These are phyloP conservation scores for Bibio marci DNA, from an alignment of 2,888 invertebrate species.

Conservation along the genomic window DNA sequence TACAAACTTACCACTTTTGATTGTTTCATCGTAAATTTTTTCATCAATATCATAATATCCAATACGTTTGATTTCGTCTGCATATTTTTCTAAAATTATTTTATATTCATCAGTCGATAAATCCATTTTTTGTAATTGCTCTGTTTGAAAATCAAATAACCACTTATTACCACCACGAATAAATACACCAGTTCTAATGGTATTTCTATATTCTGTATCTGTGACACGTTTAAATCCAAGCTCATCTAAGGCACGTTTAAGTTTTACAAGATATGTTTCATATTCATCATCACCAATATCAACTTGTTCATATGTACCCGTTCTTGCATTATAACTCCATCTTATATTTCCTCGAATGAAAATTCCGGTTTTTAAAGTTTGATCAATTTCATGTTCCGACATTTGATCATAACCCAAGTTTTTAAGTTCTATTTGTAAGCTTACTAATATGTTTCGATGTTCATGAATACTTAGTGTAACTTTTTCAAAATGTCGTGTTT, in stretches of 20 bases:
- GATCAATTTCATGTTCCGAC: neutral
- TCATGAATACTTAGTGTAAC: too few relatives aligned
- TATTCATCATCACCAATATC: slow-evolving; percentile 1
- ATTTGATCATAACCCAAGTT: neutral
- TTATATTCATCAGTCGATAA: slow-evolving; percentile 1
- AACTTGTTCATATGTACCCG: neutral
- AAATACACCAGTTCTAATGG: too few relatives aligned
- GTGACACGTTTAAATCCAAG: too few relatives aligned
- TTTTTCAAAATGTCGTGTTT: too few relatives aligned
- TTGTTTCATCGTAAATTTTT: slow-evolving; percentile 2
- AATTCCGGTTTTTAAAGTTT: slow-evolving; percentile 1
- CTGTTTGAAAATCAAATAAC: neutral
- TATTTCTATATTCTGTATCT: too few relatives aligned
- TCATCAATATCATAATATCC: slow-evolving; percentile 1
- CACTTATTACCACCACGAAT: neutral
- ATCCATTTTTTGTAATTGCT: neutral
- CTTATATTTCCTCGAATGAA: slow-evolving; percentile 1
- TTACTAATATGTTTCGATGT: too few relatives aligned
- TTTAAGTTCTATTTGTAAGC: too few relatives aligned
- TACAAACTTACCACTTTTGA: neutral
- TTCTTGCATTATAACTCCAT: neutral
- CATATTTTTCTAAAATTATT: neutral
- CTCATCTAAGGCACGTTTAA: neutral
- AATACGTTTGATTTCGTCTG: neutral
- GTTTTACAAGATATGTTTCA: neutral